phyloP scores from a whole-genome alignment of 2,113 vertebrate genomes.

The Anguilla rostrata region DNA sequence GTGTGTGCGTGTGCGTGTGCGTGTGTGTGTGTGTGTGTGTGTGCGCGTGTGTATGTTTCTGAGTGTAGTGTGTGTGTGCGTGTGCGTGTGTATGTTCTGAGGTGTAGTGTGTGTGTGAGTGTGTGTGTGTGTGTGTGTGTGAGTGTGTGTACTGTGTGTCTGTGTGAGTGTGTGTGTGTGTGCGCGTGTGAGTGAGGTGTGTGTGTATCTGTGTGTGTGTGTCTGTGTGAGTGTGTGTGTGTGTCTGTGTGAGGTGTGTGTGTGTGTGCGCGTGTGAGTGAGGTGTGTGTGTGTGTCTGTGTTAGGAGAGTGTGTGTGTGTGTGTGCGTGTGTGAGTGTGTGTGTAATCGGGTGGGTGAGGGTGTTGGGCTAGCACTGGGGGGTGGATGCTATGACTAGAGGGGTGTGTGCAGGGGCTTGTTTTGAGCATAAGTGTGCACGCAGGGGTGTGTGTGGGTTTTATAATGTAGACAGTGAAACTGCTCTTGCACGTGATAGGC shows the following conservation, averaged over 20 bases:
- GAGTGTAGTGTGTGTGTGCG: not conserved
- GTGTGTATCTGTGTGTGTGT: no score
- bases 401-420: constrained; percentile 12
- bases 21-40: not conserved
- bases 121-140: no score
- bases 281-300: not conserved
- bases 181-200: no score
- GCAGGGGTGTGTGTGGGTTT: not conserved
- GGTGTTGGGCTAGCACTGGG: constrained; percentile 42
- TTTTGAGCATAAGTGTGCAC: constrained; percentile 11
- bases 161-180: not conserved
- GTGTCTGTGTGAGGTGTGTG: not conserved
- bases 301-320: not conserved
- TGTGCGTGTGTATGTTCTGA: not conserved
- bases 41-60: no score
- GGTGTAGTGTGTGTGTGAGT: no score
- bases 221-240: not conserved
- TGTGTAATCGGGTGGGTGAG: not conserved
- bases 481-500: not conserved
- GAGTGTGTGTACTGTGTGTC: not conserved
- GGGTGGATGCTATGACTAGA: constrained; percentile 16
- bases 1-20: no score
- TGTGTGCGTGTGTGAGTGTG: constrained; percentile 23
- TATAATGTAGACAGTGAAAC: not conserved
- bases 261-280: not conserved